Percentiles rank a stretch among this genome's conserved stretches.
phyloP scores from a whole-genome alignment of 2,113 vertebrate species.

The Galemys pyrenaicus region DNA sequence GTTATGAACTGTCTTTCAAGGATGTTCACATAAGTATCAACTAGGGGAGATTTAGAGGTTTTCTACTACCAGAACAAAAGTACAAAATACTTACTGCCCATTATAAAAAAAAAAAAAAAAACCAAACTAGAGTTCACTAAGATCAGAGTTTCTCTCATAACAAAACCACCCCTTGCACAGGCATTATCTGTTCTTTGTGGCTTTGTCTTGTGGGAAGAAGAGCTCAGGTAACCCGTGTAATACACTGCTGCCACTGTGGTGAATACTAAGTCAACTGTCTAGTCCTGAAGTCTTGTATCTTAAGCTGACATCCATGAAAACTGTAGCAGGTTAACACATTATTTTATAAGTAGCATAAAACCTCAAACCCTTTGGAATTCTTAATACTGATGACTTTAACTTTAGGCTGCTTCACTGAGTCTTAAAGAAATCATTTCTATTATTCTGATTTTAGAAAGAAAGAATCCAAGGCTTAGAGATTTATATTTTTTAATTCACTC shows the following conservation, averaged over 20 bases:
- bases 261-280: neutral
- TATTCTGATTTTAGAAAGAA: neutral
- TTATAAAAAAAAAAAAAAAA: neutral
- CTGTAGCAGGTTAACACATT: neutral
- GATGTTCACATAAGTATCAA: neutral
- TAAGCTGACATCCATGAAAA: neutral
- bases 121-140: neutral
- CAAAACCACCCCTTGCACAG: rapidly evolving
- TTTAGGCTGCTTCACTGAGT: neutral
- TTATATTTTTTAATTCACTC: neutral
- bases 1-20: neutral
- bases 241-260: neutral
- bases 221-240: neutral
- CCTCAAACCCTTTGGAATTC: neutral
- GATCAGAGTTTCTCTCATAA: neutral
- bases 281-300: neutral
- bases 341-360: neutral
- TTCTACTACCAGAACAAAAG: neutral
- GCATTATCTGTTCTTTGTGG: neutral
- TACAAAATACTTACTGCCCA: neutral
- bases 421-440: neutral
- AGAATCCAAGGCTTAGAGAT: neutral
- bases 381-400: neutral
- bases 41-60: neutral
- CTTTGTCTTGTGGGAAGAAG: neutral